A percentile compares a stretch with the other conserved stretches of the same genome.
Conservation (phyloP, 92 coral and sea anemone genomes). For the Heliopora coerulea region DNA sequence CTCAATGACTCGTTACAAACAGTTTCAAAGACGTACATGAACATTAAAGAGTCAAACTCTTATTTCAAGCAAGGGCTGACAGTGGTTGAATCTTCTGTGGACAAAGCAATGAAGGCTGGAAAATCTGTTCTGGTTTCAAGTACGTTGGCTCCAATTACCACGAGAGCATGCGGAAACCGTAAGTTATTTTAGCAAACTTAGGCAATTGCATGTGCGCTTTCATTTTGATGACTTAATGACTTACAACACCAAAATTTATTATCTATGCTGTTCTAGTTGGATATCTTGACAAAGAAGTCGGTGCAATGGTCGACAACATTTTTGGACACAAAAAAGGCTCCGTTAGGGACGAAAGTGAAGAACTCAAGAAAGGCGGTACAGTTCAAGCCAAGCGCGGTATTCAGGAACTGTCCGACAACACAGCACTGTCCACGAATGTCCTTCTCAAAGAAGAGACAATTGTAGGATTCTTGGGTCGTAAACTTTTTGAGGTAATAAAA, state of each 20-base stretch:
- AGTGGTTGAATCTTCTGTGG: slow-evolving; percentile 27
- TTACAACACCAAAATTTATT: background rate
- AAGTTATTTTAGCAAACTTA: background rate
- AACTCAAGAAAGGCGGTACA: background rate
- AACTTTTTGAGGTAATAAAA: slow-evolving; percentile 18
- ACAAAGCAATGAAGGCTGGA: slow-evolving; percentile 33
- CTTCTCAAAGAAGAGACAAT: slow-evolving; percentile 2
- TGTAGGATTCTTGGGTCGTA: slow-evolving; percentile 9
- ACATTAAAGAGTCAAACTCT: slow-evolving; percentile 21
- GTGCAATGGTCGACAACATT: slow-evolving; percentile 22
- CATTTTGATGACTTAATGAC: no score
- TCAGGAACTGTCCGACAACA: background rate
- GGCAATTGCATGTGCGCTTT: background rate
- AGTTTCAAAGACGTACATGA: slow-evolving; percentile 13
- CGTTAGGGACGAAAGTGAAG: background rate
- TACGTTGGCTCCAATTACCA: slow-evolving; percentile 24
- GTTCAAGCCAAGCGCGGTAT: background rate
- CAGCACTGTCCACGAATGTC: background rate
- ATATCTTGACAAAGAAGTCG: slow-evolving; percentile 37
- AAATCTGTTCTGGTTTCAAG: slow-evolving; percentile 27
- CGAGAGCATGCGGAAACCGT: slow-evolving; percentile 13
- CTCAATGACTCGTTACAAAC: slow-evolving; percentile 16
- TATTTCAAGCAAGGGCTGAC: slow-evolving; percentile 19
- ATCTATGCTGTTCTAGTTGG: background rate
- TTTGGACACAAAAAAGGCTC: background rate